Evolutionary conservation across 2,113 vertebrate species (phyloP), one percentile per base, ranked within the genome.

Genomic region (Myiagra hebetior): DNA sequence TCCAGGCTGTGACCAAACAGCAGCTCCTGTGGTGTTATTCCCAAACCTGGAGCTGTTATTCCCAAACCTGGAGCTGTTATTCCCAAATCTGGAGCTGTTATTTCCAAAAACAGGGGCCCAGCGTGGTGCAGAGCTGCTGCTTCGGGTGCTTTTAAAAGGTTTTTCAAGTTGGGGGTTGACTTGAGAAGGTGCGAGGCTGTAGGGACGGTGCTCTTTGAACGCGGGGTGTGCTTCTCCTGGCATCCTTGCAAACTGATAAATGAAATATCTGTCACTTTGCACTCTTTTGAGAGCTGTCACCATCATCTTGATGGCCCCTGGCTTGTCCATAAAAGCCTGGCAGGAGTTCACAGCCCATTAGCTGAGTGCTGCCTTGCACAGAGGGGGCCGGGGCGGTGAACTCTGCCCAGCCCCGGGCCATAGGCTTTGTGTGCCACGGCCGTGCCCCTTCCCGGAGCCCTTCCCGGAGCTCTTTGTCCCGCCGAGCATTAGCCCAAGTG

Each of bases 1-100:
- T 50, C 52, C 67, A 53, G 62, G 37, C 46, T 3, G 6, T 30
- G 44, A 9, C 9, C 37, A 2, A 1, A 4, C 2, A 2, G 13
- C 1, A 1, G 59, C 75, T 47, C 55, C 59, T 46, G 72, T 22
- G 12, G 56, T 68, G 47, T 24, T 62, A 2, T 10, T 55, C 47
- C 83, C 64, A 31, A 37, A 37, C 37, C 37, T 37, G 37, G 37
- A 10, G 37, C 37, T 37, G 37, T 37, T 37, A 37, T 10, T 37
- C 37, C 37, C 37, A 37, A 37, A 23, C n/a, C n/a, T 22, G 12
- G 56, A 67, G 67, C 70, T 68, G 47, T 24, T 62, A 2, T 11
- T 55, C 47, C 83, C 64, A 31, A n/a, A n/a, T n/a, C n/a, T n/a
- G n/a, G n/a, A n/a, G n/a, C n/a, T n/a, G n/a, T n/a, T n/a, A n/a